Percentiles rank a stretch among this genome's conserved stretches.
Evolutionary conservation across 2,797 vertebrate species (phyloP).

Genomic region (Spondyliosoma cantharus): DNA sequence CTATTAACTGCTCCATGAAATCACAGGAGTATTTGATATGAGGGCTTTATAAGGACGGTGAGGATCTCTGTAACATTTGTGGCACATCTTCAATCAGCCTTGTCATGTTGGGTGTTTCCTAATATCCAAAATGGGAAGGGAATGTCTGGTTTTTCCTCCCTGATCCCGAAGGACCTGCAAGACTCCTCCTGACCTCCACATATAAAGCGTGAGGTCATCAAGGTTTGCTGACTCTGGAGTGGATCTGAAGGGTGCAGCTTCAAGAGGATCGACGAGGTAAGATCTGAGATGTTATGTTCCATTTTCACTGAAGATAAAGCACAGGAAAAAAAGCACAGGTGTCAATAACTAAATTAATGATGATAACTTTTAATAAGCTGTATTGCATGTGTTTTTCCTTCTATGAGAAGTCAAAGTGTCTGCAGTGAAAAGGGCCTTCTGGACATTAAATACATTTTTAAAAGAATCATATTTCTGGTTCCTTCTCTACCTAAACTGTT

Average conservation of each 20-base stretch:
- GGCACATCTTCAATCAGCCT: conserved; percentile 61
- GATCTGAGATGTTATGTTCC: neutral
- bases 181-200: conserved; percentile 36
- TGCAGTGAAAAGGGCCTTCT: neutral
- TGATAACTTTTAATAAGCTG: too few species aligned
- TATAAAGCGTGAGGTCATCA: conserved; percentile 66
- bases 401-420: neutral
- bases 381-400: neutral
- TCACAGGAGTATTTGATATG: conserved; percentile 57
- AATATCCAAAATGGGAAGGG: conserved; percentile 68
- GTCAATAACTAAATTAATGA: too few species aligned
- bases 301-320: too few species aligned
- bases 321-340: too few species aligned
- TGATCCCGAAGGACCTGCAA: conserved; percentile 35
- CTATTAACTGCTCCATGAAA: conserved; percentile 40
- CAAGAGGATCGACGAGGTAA: conserved; percentile 48
- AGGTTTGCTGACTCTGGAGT: conserved; percentile 37
- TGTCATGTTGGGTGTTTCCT: conserved; percentile 13
- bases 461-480: neutral
- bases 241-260: conserved; percentile 26
- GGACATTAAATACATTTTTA: neutral
- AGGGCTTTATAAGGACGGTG: conserved; percentile 70
- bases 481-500: neutral
- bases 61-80: conserved; percentile 37
- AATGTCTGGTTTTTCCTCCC: conserved; percentile 13